Evolutionary conservation across 2,113 vertebrate genomes (phyloP).

Genomic region (Acrocephalus arundinaceus): DNA sequence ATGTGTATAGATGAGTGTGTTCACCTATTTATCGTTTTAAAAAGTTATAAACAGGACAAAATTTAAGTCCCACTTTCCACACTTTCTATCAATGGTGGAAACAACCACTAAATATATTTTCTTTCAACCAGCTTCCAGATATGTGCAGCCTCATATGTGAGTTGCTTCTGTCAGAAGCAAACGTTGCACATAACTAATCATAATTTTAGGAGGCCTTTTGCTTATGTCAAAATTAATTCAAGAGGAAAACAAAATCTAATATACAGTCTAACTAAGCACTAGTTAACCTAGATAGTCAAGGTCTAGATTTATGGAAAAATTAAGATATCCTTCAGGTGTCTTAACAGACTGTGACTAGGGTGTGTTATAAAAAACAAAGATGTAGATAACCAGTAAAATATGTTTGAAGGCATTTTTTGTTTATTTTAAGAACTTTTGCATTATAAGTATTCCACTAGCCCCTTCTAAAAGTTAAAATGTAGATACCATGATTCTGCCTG

Average conservation of each 20-base stretch:
- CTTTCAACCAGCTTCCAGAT: not conserved
- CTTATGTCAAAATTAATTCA: not conserved
- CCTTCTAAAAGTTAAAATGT: not conserved
- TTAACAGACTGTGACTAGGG: not conserved
- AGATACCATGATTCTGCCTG: rapidly evolving
- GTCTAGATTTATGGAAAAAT: not conserved
- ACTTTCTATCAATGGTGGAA: not conserved
- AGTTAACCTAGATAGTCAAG: not conserved
- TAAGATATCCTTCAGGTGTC: not conserved
- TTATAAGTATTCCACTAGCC: not conserved
- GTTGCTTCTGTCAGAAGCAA: not conserved
- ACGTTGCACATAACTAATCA: not conserved
- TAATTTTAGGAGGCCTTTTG: not conserved
- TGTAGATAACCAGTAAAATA: not conserved
- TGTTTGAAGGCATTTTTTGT: not conserved
- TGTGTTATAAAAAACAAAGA: not conserved
- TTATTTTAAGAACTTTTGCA: not conserved
- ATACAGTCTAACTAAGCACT: not conserved
- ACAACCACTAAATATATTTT: not conserved
- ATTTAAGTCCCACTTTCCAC: not conserved
- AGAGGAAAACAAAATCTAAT: not conserved
- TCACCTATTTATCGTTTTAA: not conserved
- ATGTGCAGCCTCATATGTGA: not conserved
- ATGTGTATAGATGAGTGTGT: not conserved
- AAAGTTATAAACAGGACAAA: not conserved